phyloP scores from a whole-genome alignment of 1,140 invertebrate genomes.

The Rhizoglyphus robini region DNA sequence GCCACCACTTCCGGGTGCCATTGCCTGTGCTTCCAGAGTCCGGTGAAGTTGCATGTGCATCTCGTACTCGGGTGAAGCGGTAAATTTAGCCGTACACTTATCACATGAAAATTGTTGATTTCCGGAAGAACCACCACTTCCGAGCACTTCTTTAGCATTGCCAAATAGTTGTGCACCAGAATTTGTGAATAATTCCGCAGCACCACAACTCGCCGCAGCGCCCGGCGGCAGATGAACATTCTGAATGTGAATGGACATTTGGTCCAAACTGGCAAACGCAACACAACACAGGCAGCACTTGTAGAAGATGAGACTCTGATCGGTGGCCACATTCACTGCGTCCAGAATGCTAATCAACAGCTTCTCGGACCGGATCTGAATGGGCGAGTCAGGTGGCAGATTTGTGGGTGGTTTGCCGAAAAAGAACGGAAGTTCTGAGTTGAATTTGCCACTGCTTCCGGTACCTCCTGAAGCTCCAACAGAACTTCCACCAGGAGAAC shows the following conservation, averaged over 20 bases:
- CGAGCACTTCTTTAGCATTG: no score
- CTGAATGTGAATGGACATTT: constrained; percentile 31
- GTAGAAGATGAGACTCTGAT: constrained; percentile 34
- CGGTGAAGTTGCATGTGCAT: constrained; percentile 26
- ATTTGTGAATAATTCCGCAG: background rate
- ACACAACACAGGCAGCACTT: constrained; percentile 38
- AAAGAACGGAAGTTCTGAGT: background rate
- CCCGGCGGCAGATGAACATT: constrained; percentile 28
- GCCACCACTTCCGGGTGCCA: background rate
- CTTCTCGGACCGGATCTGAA: constrained; percentile 32
- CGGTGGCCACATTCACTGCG: constrained; percentile 33
- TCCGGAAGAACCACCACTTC: background rate
- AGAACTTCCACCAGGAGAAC: constrained; percentile 18
- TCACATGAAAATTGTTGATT: constrained; percentile 23
- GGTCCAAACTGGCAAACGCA: constrained; percentile 32
- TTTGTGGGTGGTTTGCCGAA: background rate
- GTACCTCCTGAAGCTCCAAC: no score
- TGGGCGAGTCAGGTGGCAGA: background rate
- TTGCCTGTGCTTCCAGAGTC: constrained; percentile 21
- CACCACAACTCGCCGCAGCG: background rate
- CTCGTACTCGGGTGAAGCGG: constrained; percentile 25
- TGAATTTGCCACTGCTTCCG: no score
- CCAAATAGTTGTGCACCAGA: no score
- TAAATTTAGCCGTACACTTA: constrained; percentile 28
- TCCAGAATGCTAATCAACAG: constrained; percentile 35